Percentiles rank a stretch among this genome's conserved stretches.
These are phyloP conservation scores for Alouatta palliata DNA, from an alignment of 2,113 vertebrate genomes.

Conservation along the genomic window DNA sequence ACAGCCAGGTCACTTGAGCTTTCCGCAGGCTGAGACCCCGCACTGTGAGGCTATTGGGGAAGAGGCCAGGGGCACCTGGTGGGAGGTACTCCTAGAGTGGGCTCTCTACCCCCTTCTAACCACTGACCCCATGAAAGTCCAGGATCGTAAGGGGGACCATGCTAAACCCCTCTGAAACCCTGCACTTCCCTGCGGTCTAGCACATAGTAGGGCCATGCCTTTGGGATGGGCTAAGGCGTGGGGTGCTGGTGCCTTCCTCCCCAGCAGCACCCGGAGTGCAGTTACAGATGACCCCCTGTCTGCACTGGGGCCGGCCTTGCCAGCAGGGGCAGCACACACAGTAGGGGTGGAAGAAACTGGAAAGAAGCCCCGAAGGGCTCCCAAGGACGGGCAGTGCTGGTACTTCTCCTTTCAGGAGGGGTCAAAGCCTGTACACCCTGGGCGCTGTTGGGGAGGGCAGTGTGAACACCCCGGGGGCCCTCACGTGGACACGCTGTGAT, in stretches of 20 bases:
- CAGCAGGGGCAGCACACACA: not conserved
- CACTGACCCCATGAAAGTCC: not conserved
- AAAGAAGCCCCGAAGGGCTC: not conserved
- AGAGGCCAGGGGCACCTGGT: not conserved
- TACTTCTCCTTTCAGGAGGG: not conserved
- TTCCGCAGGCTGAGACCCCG: not conserved
- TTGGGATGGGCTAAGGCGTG: not conserved
- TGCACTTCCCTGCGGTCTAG: rapidly evolving
- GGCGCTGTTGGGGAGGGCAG: not conserved
- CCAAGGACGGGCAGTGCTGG: rapidly evolving
- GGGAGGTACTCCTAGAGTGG: not conserved
- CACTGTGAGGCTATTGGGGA: not conserved
- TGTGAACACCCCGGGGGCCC: not conserved
- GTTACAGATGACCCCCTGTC: too few relatives aligned
- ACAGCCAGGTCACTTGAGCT: not conserved
- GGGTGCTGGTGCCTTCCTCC: not conserved
- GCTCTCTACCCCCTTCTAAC: not conserved
- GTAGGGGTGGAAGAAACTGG: not conserved
- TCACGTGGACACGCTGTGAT: not conserved
- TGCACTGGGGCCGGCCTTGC: not conserved
- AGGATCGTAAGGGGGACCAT: not conserved
- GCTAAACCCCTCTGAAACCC: too few relatives aligned
- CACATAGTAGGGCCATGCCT: not conserved
- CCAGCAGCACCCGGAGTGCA: not conserved
- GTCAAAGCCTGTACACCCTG: rapidly evolving